These are phyloP conservation scores for Caligus rogercresseyi DNA, from an alignment of 1,140 invertebrate genomes.

Conservation along the genomic window DNA sequence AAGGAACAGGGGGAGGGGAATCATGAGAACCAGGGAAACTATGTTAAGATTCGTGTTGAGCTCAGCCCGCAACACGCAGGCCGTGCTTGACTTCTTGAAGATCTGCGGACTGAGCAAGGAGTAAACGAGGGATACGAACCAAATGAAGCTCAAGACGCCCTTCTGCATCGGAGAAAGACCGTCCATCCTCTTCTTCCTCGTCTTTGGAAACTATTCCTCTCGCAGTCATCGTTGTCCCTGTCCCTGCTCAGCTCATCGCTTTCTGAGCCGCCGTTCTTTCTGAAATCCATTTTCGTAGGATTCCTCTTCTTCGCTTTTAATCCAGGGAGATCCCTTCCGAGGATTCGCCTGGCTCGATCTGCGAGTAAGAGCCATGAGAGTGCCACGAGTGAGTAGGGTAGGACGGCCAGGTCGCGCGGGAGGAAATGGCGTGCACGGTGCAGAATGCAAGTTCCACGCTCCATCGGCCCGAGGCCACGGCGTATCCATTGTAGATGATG, in stretches of 20 bases:
- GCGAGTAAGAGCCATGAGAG: neutral
- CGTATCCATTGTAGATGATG: conserved; percentile 6
- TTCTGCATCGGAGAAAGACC: conserved; percentile 1
- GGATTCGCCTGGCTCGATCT: neutral
- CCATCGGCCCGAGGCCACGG: neutral
- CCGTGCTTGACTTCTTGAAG: conserved; percentile 1
- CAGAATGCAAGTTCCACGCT: conserved; percentile 7
- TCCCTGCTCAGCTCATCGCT: neutral
- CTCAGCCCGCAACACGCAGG: neutral
- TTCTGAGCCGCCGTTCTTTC: neutral
- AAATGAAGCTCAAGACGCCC: conserved; percentile 7
- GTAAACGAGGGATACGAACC: conserved; percentile 9
- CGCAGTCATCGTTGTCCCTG: no score
- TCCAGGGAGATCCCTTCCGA: neutral
- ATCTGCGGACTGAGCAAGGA: neutral
- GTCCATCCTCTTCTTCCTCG: conserved; percentile 5
- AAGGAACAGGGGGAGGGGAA: neutral
- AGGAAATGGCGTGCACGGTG: conserved; percentile 9
- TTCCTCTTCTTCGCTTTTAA: neutral
- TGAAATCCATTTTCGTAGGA: no score
- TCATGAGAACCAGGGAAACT: neutral
- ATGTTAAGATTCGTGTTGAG: conserved; percentile 2
- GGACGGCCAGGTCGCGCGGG: conserved; percentile 12
- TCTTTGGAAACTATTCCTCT: neutral
- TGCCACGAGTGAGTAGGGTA: neutral